Evolutionary conservation across 1,140 invertebrate genomes (phyloP), one percentile per base, ranked within the genome.

Genomic region (Atta colombica): DNA sequence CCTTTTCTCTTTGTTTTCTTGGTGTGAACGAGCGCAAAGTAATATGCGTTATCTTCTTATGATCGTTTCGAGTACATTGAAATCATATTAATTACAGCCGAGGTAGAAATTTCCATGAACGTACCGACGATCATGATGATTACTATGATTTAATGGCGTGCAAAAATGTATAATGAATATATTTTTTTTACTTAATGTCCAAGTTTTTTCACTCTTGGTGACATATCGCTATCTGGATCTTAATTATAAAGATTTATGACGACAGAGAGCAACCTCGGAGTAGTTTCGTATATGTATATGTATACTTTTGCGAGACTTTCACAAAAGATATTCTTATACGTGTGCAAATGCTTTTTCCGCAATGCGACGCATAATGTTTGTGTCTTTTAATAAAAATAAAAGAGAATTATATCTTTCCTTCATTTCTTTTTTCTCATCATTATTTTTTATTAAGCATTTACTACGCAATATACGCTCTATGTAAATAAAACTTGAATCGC

Each of bases 251-350:
- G 35, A 60, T 72, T 58, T 69, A 55, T 35, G 3, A 18, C 0
- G 0, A 7, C 63, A n/a, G n/a, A 69, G n/a, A 69, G 25, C 39
- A 53, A 16, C 10, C n/a, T 80, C 53, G 18, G 7, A 14, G 35
- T 60, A 58, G 51, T 6, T 28, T 49, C 39, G 6, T 39, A 55
- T n/a, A 5, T 39, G 39, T n/a, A 5, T 65, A 55, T 14, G 5
- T 65, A 55, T 16, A 12, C 16, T 71, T 81, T 61, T 77, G 31
- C 53, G 7, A 35, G 28, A 80, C 77, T 81, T 86, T 86, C 85
- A 61, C 77, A 21, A 7, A 68, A 69, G 18, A 53, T 51, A 69
- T 86, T 86, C 84, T 51, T 75, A 86, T 21, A n/a, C 55, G 53
- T 51, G 39, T 86, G 49, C 10, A 7, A 45, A 45, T 31, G n/a